Percentiles rank a stretch among this genome's conserved stretches.
These are phyloP conservation scores for Diacarnus erythraeanus DNA, from an alignment of 37 sponge, comb jelly and placozoan species.

Conservation along the genomic window DNA sequence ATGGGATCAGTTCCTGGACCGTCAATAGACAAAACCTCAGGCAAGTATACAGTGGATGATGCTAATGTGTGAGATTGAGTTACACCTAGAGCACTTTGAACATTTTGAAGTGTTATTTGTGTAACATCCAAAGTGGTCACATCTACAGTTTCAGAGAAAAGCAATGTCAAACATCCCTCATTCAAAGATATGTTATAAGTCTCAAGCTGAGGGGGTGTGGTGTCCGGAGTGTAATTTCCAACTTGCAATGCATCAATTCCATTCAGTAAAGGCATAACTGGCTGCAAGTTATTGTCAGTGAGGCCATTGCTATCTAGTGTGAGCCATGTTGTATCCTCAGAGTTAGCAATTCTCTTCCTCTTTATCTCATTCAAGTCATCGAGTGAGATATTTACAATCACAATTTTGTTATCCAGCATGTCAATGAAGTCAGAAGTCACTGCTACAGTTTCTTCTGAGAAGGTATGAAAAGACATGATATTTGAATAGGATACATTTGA, in stretches of 20 bases:
- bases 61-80: conserved; percentile 36
- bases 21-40: conserved; percentile 17
- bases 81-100: neutral
- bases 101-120: conserved; percentile 65
- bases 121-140: conserved; percentile 74
- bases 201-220: conserved; percentile 60
- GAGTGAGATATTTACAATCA: conserved; percentile 63
- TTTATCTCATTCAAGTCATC: conserved; percentile 90
- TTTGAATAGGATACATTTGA: conserved; percentile 66
- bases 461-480: conserved; percentile 51
- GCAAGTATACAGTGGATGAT: conserved; percentile 37
- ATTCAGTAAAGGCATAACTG: conserved; percentile 79
- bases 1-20: neutral
- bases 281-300: conserved; percentile 68
- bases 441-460: conserved; percentile 49
- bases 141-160: conserved; percentile 90
- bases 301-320: conserved; percentile 65
- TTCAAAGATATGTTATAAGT: conserved; percentile 65
- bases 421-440: conserved; percentile 45
- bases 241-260: conserved; percentile 56
- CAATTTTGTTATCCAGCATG: conserved; percentile 78
- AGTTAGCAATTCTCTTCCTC: conserved; percentile 69
- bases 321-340: conserved; percentile 73
- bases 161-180: conserved; percentile 69
- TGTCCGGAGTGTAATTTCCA: conserved; percentile 62